A percentile compares a stretch with the other conserved stretches of the same genome.
phyloP scores from a whole-genome alignment of 92 coral and sea anemone genomes.

The Siderastrea radians region DNA sequence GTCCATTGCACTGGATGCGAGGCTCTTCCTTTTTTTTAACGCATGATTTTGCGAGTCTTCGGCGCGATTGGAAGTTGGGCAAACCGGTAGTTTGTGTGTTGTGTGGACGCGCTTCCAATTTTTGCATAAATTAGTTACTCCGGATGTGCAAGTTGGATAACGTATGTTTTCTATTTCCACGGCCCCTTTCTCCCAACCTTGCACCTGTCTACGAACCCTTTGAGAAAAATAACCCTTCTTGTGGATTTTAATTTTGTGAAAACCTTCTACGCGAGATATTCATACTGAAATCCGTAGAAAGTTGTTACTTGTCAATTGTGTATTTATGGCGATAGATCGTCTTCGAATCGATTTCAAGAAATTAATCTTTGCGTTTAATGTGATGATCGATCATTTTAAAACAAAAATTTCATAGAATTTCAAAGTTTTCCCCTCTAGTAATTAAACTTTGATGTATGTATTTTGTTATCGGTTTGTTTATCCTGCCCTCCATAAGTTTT shows the following conservation, averaged over 20 bases:
- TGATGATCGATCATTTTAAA: not conserved
- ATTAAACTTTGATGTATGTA: not conserved
- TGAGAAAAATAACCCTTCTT: not conserved
- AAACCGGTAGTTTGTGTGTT: slow-evolving; percentile 51
- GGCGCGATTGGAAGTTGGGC: not conserved
- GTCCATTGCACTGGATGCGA: not conserved
- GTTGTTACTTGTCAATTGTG: slow-evolving; percentile 21
- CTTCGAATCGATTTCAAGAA: slow-evolving; percentile 4
- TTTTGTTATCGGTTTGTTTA: not conserved
- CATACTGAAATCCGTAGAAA: not conserved
- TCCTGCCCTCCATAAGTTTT: slow-evolving; percentile 10
- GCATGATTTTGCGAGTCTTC: not conserved
- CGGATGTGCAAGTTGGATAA: slow-evolving; percentile 43
- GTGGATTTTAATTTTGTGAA: not conserved
- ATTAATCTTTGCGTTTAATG: not conserved
- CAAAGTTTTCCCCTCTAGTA: not conserved
- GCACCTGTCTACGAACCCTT: not conserved
- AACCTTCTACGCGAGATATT: not conserved
- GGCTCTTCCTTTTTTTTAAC: not conserved
- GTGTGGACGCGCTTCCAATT: slow-evolving; percentile 44
- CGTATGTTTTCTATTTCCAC: slow-evolving; percentile 33
- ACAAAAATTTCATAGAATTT: not conserved
- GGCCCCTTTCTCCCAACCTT: not conserved
- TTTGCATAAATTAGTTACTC: slow-evolving; percentile 56
- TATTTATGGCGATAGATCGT: slow-evolving; percentile 29